These are phyloP conservation scores for Noturus placidus DNA, from an alignment of 2,113 vertebrate genomes.

Conservation along the genomic window DNA sequence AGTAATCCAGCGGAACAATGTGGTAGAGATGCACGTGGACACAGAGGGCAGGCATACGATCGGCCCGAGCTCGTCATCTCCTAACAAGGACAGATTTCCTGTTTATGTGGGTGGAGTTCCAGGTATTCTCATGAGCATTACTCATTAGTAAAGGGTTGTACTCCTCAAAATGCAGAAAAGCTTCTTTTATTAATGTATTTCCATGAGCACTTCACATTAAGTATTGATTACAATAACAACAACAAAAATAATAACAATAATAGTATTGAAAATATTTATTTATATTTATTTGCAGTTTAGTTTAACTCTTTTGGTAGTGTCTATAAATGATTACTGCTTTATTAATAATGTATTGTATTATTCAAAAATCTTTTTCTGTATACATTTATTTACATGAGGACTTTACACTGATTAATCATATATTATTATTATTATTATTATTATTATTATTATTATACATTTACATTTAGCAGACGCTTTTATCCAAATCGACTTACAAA, in stretches of 20 bases:
- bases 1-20: constrained; percentile 82
- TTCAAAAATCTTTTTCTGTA: background rate
- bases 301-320: background rate
- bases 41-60: constrained; percentile 72
- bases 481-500: too few species aligned
- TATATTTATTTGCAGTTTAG: too few species aligned
- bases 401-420: background rate
- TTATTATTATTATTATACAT: background rate
- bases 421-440: background rate
- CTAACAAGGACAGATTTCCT: constrained; percentile 62
- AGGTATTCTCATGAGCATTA: constrained; percentile 68
- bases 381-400: background rate
- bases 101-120: constrained; percentile 85
- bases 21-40: constrained; percentile 81
- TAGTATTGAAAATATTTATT: background rate
- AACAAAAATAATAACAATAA: background rate
- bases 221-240: too few species aligned
- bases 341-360: background rate
- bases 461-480: too few species aligned
- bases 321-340: background rate
- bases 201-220: too few species aligned
- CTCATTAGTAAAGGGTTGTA: background rate
- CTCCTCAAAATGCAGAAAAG: background rate
- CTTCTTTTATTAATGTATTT: background rate
- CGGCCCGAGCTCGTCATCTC: constrained; percentile 59